Base-by-base conservation (phyloP, 2,888 invertebrate species). In the Phalera bucephala region DNA sequence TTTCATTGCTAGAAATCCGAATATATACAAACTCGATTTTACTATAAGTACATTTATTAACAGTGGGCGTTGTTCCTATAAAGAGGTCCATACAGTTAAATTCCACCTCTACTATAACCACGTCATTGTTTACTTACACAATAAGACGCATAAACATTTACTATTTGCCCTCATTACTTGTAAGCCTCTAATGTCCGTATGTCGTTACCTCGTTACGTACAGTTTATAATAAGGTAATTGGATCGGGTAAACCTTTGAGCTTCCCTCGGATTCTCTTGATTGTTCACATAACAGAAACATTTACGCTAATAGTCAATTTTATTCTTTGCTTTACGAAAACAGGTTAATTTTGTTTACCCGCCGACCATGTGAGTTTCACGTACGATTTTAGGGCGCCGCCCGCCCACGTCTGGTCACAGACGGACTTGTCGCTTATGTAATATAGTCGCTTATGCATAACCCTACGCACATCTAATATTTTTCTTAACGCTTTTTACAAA, bases 301-400 rank as follows among this genome's bases (percentile, higher is more conserved):
- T 30, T 23, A 30, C 28, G 17, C 11, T 42, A 34, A 43, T 19
- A 11, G 13, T 22, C 28, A 49, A 41, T 39, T 34, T 32, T 32
- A 21, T 40, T 29, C 19, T 33, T 12, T 28, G 33, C 31, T 28
- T 13, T 30, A 25, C 32, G 33, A 47, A 43, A 45, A 45, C 43
- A 42, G 39, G 47, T 52, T 55, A 44, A 54, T 51, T 44, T 41
- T 61, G 65, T 70, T 67, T 65, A 64, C 58, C 37, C 49, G 48
- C 26, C 41, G 40, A 52, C 40, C 62, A 62, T 57, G 60, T 63
- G 57, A 59, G 57, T 50, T 41, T 55, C 39, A 49, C 52, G 45
- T 46, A 49, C 48, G 31, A 48, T 54, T 56, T 60, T 60, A 73
- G 77, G 75, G 72, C 76, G 70, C 55, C 72, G 80, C 73, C 79